These are phyloP conservation scores for Pangasius macronema DNA, from an alignment of 2,797 vertebrate species.

Conservation along the genomic window DNA sequence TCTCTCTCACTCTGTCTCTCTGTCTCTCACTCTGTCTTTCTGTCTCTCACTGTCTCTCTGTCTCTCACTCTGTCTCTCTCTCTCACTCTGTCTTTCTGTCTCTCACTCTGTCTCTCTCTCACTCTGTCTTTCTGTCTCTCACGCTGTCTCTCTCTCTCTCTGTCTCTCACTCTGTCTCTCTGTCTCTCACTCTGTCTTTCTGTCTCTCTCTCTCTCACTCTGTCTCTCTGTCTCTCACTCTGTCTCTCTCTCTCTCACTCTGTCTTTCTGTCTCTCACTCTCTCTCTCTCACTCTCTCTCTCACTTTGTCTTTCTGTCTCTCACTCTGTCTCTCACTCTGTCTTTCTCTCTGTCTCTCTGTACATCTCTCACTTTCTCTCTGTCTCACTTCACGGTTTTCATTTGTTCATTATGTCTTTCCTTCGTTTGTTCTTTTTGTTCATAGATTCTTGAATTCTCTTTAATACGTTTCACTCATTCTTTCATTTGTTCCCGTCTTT, in stretches of 20 bases:
- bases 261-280: not conserved
- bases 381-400: not conserved
- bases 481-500: not conserved
- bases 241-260: not conserved
- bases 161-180: not conserved
- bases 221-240: too few species aligned
- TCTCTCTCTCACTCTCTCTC: not conserved
- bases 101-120: too few species aligned
- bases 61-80: too few species aligned
- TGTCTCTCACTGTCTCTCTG: too few species aligned
- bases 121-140: not conserved
- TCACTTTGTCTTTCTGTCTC: not conserved
- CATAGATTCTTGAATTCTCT: too few species aligned
- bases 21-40: too few species aligned
- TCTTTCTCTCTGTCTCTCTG: not conserved
- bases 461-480: not conserved
- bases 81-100: not conserved
- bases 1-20: not conserved
- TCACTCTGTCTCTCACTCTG: fast-evolving
- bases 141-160: not conserved
- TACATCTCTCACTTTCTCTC: not conserved
- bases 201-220: too few species aligned
- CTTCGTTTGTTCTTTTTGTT: not conserved
- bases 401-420: not conserved
- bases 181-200: not conserved